These are phyloP conservation scores for Bos taurus DNA, from an alignment of 2,113 vertebrate species.

Conservation along the genomic window DNA sequence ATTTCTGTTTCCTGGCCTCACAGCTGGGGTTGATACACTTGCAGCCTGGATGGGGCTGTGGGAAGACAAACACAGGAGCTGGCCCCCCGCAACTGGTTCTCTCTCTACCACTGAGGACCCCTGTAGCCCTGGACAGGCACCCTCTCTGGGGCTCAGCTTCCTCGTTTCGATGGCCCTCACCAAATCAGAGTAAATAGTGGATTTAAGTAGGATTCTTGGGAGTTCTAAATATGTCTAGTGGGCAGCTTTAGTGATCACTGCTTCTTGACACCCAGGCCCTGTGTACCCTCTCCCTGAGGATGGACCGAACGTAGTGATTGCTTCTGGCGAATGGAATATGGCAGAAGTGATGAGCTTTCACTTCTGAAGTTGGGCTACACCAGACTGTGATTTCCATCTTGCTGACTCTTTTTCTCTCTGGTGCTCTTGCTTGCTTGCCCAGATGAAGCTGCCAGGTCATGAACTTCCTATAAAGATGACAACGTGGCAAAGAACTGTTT, in stretches of 20 bases:
- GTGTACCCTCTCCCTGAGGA: too few relatives aligned
- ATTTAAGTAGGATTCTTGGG: background rate
- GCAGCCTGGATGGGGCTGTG: rapidly evolving
- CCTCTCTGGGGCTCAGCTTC: background rate
- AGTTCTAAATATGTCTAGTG: background rate
- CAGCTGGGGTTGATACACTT: rapidly evolving
- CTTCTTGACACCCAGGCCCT: background rate
- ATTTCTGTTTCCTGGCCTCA: background rate
- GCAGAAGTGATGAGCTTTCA: background rate
- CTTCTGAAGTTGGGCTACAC: background rate
- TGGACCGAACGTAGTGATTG: rapidly evolving
- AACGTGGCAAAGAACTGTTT: background rate
- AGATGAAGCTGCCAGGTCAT: rapidly evolving
- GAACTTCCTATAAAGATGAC: background rate
- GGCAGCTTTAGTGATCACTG: background rate
- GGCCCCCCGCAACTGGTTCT: background rate
- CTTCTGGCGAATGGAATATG: background rate
- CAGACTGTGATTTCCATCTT: background rate
- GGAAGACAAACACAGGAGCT: background rate
- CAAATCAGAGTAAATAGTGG: background rate
- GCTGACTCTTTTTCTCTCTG: background rate
- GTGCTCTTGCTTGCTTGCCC: background rate
- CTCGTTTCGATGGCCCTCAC: background rate
- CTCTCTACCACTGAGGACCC: background rate
- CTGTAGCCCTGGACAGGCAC: background rate